Base-by-base conservation (phyloP, 2,888 invertebrate species). In the Phortica okadai region DNA sequence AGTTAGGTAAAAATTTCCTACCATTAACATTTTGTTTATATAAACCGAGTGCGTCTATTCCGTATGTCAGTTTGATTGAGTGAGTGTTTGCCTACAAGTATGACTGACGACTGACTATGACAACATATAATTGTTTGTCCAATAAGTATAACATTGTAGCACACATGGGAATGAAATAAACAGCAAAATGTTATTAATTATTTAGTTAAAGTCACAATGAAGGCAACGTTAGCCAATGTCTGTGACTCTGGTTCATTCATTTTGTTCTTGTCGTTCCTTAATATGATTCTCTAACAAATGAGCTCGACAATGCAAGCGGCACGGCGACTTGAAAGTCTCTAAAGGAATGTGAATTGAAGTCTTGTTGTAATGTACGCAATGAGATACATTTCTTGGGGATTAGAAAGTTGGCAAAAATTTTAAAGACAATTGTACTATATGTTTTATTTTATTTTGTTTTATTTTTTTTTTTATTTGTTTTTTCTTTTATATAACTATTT, bases 151-250 rank as follows among this genome's bases (percentile, higher is more conserved):
- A 50, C 50, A 50, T 50, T 50, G 8, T 50, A 50, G 16, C 62
- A 62, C 21, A 62, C 25, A 62, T 62, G 6, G 21, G 21, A 62
- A 16, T 6, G 21, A 62, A 62, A 62, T 16, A n/a, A 44, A 44
- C 44, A 67, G 42, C 41, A 64, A 64, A 64, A 64, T 67, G 44
- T 67, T 67, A 67, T 67, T 67, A 44, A 67, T 44, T 67, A 44
- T 67, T 67, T 14, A 44, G 44, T 10, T 44, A 11, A 41, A 41
- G 41, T 66, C 11, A 50, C 14, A 50, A 50, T 11, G 50, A 8
- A 14, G 8, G 50, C 50, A 50, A 11, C 14, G 50, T 50, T 50
- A 2, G 14, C 50, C 50, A 11, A 8, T 50, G 50, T 11, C 50
- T 50, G 50, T 50, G 50, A 50, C 50, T 50, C 2, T 21, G 21